These are phyloP conservation scores for Catharus fuscescens DNA, from an alignment of 2,113 vertebrate genomes.

Conservation along the genomic window DNA sequence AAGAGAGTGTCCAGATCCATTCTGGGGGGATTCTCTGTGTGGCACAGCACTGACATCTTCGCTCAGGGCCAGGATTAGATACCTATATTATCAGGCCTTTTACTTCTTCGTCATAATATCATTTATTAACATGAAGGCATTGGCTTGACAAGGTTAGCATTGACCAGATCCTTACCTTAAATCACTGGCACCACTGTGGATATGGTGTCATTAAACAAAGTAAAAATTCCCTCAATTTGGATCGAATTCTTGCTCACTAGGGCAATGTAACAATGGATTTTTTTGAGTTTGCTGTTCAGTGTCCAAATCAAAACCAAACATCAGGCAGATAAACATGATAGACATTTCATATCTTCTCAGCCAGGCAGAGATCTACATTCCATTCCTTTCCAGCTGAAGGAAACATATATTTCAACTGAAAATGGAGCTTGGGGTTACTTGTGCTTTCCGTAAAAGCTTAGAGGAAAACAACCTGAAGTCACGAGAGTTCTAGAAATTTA, in stretches of 20 bases:
- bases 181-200: background rate
- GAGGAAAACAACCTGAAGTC: background rate
- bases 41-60: background rate
- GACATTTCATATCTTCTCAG: background rate
- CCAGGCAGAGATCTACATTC: background rate
- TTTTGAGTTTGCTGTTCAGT: background rate
- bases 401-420: background rate
- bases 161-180: background rate
- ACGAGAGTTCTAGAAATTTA: background rate
- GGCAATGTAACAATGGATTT: background rate
- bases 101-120: background rate
- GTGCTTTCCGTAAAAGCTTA: background rate
- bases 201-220: background rate
- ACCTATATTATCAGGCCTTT: background rate
- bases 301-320: background rate
- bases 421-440: background rate
- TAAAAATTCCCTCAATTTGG: background rate
- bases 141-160: background rate
- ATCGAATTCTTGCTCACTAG: background rate
- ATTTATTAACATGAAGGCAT: background rate
- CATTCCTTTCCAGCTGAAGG: background rate
- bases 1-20: background rate
- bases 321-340: background rate
- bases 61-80: accelerated
- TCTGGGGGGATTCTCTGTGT: background rate